Evolutionary conservation across 2,888 invertebrate genomes (phyloP), one percentile per base, ranked within the genome.

Genomic region (Apomyelois bistriatella): DNA sequence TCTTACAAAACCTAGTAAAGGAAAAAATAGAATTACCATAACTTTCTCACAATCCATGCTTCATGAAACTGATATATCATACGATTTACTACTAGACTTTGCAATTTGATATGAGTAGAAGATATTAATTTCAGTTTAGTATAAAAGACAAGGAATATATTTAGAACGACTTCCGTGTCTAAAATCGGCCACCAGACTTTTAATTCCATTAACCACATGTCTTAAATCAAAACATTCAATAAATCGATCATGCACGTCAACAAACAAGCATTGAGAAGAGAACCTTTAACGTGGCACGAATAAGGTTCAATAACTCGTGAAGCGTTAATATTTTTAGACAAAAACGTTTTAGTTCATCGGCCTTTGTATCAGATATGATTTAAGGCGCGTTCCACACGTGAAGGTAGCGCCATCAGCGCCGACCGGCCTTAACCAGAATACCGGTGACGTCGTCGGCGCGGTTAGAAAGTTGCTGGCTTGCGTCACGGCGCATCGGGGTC

Each of bases 381-480:
- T 58, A 52, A 56, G 54, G 56, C 48, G 46, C 51, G 50, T 48
- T 52, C 48, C 57, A 57, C 54, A 53, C 54, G 60, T 73, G 76
- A 75, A 74, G 75, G 77, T 66, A 66, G 72, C 32, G 43, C 42
- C n/a, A n/a, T n/a, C 10, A n/a, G 62, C 76, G 70, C 64, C 68
- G 64, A 57, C 59, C 76, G 82, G 82, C 85, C 85, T 85, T 83
- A 81, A 81, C 80, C 82, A 79, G 79, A 75, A 78, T 78, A 75
- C 74, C 65, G 64, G 72, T 66, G 69, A 80, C 85, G 88, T 85
- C 88, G 89, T 87, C 74, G 80, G 53, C 61, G 73, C 67, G 74
- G 81, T 85, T 88, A 89, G 89, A 89, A 89, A 89, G 89, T 88
- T 86, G 83, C 74, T 67, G 64, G 79, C 78, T 87, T 88, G 86